These are phyloP conservation scores for Nyctibius grandis DNA, from an alignment of 2,797 vertebrate species.

Conservation along the genomic window DNA sequence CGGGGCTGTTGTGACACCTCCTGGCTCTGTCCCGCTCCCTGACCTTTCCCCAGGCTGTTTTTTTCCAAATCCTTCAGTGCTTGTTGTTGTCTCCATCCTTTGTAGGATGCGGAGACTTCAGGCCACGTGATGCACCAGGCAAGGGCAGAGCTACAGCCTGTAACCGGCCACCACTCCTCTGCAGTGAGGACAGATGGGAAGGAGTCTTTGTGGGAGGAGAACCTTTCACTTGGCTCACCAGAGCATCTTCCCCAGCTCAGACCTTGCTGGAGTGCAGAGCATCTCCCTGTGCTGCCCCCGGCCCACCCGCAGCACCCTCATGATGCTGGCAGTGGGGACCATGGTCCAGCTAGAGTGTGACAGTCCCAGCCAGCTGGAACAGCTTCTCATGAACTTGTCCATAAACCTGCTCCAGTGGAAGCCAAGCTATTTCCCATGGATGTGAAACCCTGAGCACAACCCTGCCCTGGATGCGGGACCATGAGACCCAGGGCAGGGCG, in stretches of 20 bases:
- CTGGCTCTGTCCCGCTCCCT: background rate
- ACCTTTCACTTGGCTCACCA: background rate
- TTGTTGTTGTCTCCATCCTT: background rate
- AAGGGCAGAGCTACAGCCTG: background rate
- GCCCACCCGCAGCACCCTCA: background rate
- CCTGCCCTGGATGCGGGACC: background rate
- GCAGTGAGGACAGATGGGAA: rapidly evolving
- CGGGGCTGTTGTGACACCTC: background rate
- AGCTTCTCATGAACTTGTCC: background rate
- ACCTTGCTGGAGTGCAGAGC: background rate
- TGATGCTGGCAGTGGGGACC: background rate
- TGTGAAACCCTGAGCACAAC: background rate
- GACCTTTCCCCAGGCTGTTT: background rate
- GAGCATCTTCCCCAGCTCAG: background rate
- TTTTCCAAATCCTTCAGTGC: rapidly evolving
- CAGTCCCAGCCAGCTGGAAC: background rate
- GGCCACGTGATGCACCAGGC: background rate
- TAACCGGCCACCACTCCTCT: rapidly evolving
- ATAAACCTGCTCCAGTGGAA: constrained; percentile 1
- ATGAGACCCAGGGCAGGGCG: background rate
- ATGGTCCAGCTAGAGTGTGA: background rate
- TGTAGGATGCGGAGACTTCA: background rate
- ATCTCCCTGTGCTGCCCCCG: background rate
- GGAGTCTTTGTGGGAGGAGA: background rate
- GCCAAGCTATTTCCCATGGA: background rate